Conservation (phyloP, 2,888 invertebrate species). For the Mantis religiosa region DNA sequence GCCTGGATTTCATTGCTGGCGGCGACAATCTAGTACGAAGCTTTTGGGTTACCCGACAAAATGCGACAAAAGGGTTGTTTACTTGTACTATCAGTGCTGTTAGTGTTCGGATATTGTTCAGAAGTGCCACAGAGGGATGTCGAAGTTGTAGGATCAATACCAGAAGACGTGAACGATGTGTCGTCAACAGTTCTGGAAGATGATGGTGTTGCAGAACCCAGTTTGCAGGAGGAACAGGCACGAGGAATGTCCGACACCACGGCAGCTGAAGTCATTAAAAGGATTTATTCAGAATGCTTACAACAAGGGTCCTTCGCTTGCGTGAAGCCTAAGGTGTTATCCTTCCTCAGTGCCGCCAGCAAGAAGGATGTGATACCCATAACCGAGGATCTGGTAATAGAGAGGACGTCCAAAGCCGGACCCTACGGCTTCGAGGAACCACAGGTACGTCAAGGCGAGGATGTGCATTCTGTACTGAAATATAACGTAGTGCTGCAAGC, state of each 20-base stretch:
- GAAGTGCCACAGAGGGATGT: not conserved
- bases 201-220: not conserved
- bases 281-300: constrained; percentile 64
- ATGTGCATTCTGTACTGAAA: too few relatives aligned
- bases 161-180: not conserved
- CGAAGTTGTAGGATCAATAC: not conserved
- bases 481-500: too few relatives aligned
- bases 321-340: constrained; percentile 71
- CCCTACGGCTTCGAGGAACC: not conserved
- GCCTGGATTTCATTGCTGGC: not conserved
- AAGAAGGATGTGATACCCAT: constrained; percentile 67
- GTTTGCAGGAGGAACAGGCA: not conserved
- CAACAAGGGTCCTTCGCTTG: constrained; percentile 67
- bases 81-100: not conserved
- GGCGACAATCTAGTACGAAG: not conserved
- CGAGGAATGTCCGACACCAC: constrained; percentile 37
- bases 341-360: constrained; percentile 66
- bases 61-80: not conserved
- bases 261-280: constrained; percentile 60
- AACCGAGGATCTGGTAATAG: constrained; percentile 70
- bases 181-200: not conserved
- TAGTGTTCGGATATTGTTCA: not conserved
- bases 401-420: constrained; percentile 47
- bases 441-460: not conserved
- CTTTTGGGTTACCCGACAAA: not conserved